phyloP scores from a whole-genome alignment of 2,797 vertebrate genomes.

The Emydoidea blandingii region DNA sequence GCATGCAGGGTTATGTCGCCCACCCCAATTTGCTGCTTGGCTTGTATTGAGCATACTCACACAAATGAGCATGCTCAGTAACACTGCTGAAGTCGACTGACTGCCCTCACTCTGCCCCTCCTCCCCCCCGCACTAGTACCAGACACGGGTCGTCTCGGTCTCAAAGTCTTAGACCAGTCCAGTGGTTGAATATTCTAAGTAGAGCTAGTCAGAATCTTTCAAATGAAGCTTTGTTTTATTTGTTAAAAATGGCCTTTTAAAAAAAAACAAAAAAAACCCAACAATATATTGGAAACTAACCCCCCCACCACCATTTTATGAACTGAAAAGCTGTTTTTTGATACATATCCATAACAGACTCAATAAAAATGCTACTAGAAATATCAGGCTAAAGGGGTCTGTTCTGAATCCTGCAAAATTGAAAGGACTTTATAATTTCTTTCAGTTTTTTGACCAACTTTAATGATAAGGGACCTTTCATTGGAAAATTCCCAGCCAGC shows the following conservation, averaged over 20 bases:
- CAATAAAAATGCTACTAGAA: background rate
- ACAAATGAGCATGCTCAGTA: no score
- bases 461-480: no score
- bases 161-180: background rate
- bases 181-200: background rate
- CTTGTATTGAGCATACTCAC: no score
- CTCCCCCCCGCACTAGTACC: accelerated
- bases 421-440: background rate
- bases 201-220: background rate
- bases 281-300: background rate
- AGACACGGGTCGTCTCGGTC: background rate
- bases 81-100: no score
- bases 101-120: no score
- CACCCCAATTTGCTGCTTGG: no score
- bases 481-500: no score
- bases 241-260: background rate
- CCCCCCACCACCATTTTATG: background rate
- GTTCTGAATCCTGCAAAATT: background rate
- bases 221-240: accelerated
- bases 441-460: background rate
- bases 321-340: background rate
- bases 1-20: no score
- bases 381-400: background rate
- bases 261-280: background rate
- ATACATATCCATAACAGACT: background rate